phyloP scores from a whole-genome alignment of 2,888 invertebrate genomes.

The Microdon myrmicae region DNA sequence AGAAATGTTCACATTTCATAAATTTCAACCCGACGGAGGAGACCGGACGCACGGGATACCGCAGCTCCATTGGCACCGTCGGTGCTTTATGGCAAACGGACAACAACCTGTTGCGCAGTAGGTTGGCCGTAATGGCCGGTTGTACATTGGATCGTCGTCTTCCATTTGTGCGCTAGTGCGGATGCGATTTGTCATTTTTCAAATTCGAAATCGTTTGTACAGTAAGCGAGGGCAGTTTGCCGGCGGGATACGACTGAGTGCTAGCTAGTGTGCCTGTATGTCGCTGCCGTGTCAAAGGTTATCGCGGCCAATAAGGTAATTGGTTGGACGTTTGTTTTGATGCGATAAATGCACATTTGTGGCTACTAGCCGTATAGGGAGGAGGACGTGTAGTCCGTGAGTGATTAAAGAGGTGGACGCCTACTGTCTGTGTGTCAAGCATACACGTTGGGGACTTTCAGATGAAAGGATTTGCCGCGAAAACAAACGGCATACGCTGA shows the following conservation, averaged over 20 bases:
- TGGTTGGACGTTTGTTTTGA: conserved; percentile 48
- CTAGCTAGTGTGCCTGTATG: conserved; percentile 9
- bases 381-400: conserved; percentile 5
- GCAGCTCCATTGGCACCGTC: not conserved
- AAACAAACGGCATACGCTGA: too few species aligned
- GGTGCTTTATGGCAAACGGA: conserved; percentile 41
- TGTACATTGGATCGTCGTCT: conserved; percentile 27
- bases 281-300: conserved; percentile 40
- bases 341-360: conserved; percentile 39
- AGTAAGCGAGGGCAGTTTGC: conserved; percentile 25
- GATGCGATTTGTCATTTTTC: conserved; percentile 51
- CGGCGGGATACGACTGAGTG: conserved; percentile 30
- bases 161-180: conserved; percentile 41
- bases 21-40: conserved; percentile 36
- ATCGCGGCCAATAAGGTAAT: conserved; percentile 45
- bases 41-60: conserved; percentile 4
- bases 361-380: conserved; percentile 40
- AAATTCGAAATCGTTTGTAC: conserved; percentile 47
- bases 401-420: conserved; percentile 34
- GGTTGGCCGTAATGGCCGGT: conserved; percentile 41
- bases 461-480: too few species aligned
- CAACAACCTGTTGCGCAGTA: conserved; percentile 47
- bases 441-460: too few species aligned
- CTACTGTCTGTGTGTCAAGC: conserved; percentile 26
- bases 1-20: conserved; percentile 50